Conservation (phyloP, 2,797 vertebrate species). For the Enteromius mattozi region DNA sequence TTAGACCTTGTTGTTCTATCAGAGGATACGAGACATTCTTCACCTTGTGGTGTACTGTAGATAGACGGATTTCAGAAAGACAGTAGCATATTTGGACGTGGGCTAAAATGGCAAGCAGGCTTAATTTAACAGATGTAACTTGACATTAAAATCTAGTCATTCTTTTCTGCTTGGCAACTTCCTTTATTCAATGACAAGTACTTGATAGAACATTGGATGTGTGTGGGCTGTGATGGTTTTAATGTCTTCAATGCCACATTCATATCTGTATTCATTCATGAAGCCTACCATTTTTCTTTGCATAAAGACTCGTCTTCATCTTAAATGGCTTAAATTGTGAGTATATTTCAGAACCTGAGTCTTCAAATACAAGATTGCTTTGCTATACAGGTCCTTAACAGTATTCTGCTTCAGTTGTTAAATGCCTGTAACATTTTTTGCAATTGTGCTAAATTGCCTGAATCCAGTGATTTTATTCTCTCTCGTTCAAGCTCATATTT, state of each 20-base stretch:
- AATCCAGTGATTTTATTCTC: background rate
- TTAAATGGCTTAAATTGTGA: background rate
- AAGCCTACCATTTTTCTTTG: background rate
- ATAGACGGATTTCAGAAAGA: background rate
- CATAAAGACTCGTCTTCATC: background rate
- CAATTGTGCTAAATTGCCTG: background rate
- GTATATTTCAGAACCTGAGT: background rate
- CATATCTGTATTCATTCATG: background rate
- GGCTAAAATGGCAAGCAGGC: background rate
- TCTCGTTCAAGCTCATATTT: background rate
- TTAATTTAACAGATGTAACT: slow-evolving; percentile 8
- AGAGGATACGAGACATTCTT: slow-evolving; percentile 18
- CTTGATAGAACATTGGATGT: background rate
- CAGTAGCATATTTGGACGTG: background rate
- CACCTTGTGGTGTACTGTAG: background rate
- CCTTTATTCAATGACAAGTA: background rate
- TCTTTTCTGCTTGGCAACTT: background rate
- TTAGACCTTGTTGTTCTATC: slow-evolving; percentile 25
- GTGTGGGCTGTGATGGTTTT: background rate
- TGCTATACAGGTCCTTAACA: background rate
- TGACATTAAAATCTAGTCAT: background rate
- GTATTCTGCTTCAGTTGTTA: background rate
- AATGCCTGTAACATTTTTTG: slow-evolving; percentile 2
- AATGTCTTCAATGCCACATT: background rate
- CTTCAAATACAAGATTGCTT: background rate